A percentile compares a stretch with the other conserved stretches of the same genome.
phyloP scores from a whole-genome alignment of 2,797 vertebrate species.

The Danio albolineatus region DNA sequence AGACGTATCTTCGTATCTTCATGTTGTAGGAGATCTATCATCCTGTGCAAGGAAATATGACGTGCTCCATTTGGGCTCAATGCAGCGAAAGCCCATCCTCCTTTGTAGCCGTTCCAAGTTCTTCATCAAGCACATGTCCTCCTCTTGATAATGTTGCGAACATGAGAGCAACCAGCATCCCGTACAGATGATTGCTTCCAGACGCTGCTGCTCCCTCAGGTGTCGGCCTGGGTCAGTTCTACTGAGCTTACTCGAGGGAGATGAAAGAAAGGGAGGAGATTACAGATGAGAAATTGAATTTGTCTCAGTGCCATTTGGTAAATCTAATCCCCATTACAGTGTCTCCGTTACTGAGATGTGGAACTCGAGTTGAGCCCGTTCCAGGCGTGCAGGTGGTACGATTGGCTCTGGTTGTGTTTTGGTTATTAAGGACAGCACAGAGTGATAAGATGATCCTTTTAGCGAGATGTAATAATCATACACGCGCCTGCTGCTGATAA shows the following conservation, averaged over 20 bases:
- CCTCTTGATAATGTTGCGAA: slow-evolving; percentile 42
- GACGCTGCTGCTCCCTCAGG: slow-evolving; percentile 63
- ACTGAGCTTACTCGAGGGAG: slow-evolving; percentile 64
- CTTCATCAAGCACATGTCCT: slow-evolving; percentile 63
- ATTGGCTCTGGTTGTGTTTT: slow-evolving; percentile 61
- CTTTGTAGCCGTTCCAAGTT: slow-evolving; percentile 70
- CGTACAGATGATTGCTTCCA: slow-evolving; percentile 62
- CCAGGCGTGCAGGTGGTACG: slow-evolving; percentile 60
- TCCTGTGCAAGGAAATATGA: slow-evolving; percentile 35
- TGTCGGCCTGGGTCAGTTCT: slow-evolving; percentile 62
- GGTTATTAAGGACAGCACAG: slow-evolving; percentile 29
- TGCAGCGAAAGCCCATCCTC: slow-evolving; percentile 62
- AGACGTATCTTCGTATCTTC: slow-evolving; percentile 22
- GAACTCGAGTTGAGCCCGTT: slow-evolving; percentile 37
- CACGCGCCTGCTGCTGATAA: slow-evolving; percentile 24
- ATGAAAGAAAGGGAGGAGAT: slow-evolving; percentile 71
- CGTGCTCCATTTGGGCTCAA: slow-evolving; percentile 52
- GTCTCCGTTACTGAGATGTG: slow-evolving; percentile 23
- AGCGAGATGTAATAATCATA: slow-evolving; percentile 58
- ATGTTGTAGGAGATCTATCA: slow-evolving; percentile 38
- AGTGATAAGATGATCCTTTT: slow-evolving; percentile 61
- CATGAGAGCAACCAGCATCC: slow-evolving; percentile 50
- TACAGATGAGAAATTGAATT: slow-evolving; percentile 68
- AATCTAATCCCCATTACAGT: slow-evolving; percentile 65
- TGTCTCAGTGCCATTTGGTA: slow-evolving; percentile 66